Evolutionary conservation across 2,113 vertebrate species (phyloP).

Genomic region (Haemorhous mexicanus): DNA sequence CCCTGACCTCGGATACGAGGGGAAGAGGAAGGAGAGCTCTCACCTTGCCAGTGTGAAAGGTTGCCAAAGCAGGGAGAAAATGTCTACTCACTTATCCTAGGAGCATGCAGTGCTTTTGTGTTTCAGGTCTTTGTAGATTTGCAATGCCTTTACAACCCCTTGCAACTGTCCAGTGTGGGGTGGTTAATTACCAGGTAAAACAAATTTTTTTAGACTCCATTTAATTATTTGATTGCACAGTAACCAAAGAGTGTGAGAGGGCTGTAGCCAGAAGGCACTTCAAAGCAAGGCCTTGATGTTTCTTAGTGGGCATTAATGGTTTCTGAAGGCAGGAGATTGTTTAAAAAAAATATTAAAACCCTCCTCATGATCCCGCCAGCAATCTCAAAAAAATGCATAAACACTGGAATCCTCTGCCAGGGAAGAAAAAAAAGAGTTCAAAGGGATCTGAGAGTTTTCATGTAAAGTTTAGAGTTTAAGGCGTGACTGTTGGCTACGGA

Average conservation of each 20-base stretch:
- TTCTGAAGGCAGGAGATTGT: slow-evolving; percentile 95
- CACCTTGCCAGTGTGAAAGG: slow-evolving; percentile 58
- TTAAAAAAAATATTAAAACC: slow-evolving; percentile 84
- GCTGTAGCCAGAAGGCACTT: slow-evolving; percentile 95
- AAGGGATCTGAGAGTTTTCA: slow-evolving; percentile 81
- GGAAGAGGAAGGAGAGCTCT: background rate
- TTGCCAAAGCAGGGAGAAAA: slow-evolving; percentile 53
- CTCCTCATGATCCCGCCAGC: slow-evolving; percentile 86
- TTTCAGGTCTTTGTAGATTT: slow-evolving; percentile 77
- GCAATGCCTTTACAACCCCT: slow-evolving; percentile 76
- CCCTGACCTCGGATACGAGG: background rate
- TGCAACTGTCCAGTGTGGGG: slow-evolving; percentile 78
- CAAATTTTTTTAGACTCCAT: slow-evolving; percentile 82
- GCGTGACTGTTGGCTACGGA: slow-evolving; percentile 77
- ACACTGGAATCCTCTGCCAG: slow-evolving; percentile 83
- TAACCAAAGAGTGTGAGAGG: slow-evolving; percentile 81
- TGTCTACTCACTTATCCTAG: background rate
- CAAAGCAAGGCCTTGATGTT: slow-evolving; percentile 94
- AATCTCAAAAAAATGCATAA: slow-evolving; percentile 89
- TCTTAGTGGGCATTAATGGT: slow-evolving; percentile 90
- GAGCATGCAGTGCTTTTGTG: slow-evolving; percentile 74
- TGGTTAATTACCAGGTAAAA: slow-evolving; percentile 95
- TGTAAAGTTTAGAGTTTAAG: slow-evolving; percentile 86
- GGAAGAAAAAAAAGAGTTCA: slow-evolving; percentile 76
- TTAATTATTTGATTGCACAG: slow-evolving; percentile 96